Evolutionary conservation across 2,888 invertebrate species (phyloP), one percentile per base, ranked within the genome.

Genomic region (Ernsta delagoae): DNA sequence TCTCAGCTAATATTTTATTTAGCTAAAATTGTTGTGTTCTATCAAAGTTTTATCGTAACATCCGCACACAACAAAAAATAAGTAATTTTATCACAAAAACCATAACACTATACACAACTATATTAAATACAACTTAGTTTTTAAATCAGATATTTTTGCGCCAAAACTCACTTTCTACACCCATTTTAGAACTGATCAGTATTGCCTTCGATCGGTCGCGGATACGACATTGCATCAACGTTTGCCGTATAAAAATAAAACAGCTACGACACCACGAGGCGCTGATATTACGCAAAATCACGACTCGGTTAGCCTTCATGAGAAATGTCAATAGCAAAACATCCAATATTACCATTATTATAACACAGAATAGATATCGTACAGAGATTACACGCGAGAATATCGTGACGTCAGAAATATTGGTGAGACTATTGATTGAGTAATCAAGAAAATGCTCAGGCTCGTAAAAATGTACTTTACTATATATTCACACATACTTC

Each of bases 261-360:
- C 80, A 72, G 75, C 79, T 81, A 80, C 84, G 81, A 78, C 80
- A 77, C 77, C 78, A 77, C 83, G 85, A 80, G 84, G 83, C 80
- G 83, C 83, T 82, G 79, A 84, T 70, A 86, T 92, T 90, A 89
- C 90, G 89, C 92, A 90, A 91, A 92, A 91, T 88, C 90, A 90
- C 90, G 90, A 90, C 88, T 80, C 75, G 72, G 54, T 83, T 86
- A 88, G 86, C 92, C 92, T 92, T 92, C 90, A 83, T 82, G 82
- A 83, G 86, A 88, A 92, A 92, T 92, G 92, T 92, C 92, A 92
- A 92, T 90, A 91, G 85, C 86, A 81, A 80, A 82, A 83, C 86
- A 83, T 83, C 83, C 84, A 82, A 80, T 79, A 78, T 77, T 69
- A 72, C 66, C 71, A 50, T 39, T 43, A 43, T 34, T 59, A 11